Base-by-base conservation (phyloP, 2,888 invertebrate genomes). In the Alcis repandata region DNA sequence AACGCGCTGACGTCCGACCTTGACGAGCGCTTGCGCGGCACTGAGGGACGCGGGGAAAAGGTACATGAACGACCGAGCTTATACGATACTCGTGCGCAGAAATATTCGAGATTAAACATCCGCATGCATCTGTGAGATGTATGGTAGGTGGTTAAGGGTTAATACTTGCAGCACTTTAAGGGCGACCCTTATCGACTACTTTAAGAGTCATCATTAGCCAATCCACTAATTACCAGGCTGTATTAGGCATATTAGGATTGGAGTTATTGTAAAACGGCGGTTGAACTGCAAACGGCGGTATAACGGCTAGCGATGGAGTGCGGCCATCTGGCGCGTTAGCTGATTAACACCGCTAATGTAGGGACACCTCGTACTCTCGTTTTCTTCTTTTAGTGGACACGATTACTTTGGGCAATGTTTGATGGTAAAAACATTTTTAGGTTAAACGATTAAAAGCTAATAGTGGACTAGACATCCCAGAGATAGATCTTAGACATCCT, bases 181-280 rank as follows among this genome's bases (percentile, higher is more conserved):
- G 71, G 54, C 67, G 62, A 64, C 74, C 77, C 58, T 68, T 70
- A 70, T 68, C 68, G 63, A 46, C 68, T 68, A 48, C 61, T 72
- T 59, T 64, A 68, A 68, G 56, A 52, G 69, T 65, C 65, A 73
- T 85, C 83, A 86, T 88, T 51, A 51, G 51, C 51, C 51, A 36
- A 51, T 51, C n/a, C 8, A 13, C n/a, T 51, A 51, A 51, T 51
- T 51, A 51, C 51, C 20, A 8, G 73, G 69, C 67, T 67, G 62
- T 61, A 58, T 48, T 75, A 65, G 71, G 76, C 81, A 87, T 89
- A 89, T 91, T 90, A 90, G 80, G 83, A 91, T 91, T 85, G 86
- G 85, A 89, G 88, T 91, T 83, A 89, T 88, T 88, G 85, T 89
- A 84, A 85, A 89, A 86, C 85, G 84, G 77, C 82, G 74, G 82